phyloP scores from a whole-genome alignment of 2,113 vertebrate species.

The Origma solitaria region DNA sequence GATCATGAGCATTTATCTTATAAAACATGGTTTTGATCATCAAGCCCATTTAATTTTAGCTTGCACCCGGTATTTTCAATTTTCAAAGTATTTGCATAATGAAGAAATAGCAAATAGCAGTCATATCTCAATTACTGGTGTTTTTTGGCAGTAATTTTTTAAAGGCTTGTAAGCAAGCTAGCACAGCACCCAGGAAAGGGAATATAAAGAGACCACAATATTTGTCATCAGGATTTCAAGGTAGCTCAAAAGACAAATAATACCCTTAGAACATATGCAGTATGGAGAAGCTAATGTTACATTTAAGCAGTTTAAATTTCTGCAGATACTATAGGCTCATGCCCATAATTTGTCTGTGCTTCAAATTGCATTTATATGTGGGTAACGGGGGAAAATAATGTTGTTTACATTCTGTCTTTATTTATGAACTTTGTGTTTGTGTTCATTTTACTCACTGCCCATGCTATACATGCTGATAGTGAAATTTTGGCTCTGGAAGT shows the following conservation, averaged over 20 bases:
- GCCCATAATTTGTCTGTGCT: background rate
- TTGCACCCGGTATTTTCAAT: background rate
- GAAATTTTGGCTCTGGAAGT: background rate
- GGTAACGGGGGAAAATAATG: fast-evolving
- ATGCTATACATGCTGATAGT: background rate
- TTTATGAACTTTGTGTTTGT: background rate
- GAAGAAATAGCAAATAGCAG: background rate
- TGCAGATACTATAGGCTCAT: background rate
- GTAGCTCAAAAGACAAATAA: background rate
- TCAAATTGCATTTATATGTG: background rate
- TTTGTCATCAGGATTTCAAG: background rate
- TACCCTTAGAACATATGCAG: background rate
- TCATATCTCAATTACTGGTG: background rate
- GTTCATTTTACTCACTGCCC: background rate
- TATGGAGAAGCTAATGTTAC: background rate
- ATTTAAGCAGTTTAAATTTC: background rate
- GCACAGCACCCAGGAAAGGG: background rate
- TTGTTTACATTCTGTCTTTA: background rate
- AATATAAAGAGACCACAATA: background rate
- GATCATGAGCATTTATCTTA: background rate
- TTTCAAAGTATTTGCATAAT: background rate
- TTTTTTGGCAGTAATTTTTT: background rate
- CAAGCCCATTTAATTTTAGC: background rate
- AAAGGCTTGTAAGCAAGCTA: background rate
- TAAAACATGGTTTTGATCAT: background rate